Base-by-base conservation (phyloP, 2,888 invertebrate genomes). In the Ophonus ardosiacus region DNA sequence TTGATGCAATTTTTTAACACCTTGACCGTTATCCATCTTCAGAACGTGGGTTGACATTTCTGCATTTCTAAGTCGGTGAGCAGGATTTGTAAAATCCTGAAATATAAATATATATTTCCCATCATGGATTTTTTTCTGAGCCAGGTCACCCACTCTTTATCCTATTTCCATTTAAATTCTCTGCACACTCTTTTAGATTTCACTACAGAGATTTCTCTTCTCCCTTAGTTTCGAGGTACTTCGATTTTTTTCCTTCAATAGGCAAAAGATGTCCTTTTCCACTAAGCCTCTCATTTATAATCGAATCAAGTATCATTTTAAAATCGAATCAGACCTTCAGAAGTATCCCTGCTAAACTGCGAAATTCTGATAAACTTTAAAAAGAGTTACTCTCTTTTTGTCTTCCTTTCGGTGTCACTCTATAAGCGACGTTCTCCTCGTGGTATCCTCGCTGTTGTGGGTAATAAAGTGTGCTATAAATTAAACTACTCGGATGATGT, bases 31-130 rank as follows among this genome's bases (percentile, higher is more conserved):
- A 17, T 59, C 15, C 17, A 59, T 59, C 15, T 59, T 0, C 10
- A 2, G 40, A 13, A 74, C 40, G 74, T 74, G 38, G 31, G 59
- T 24, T 57, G 59, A 78, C 78, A 59, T 78, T 8, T 31, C 59
- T 31, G 57, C 8, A 78, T 51, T 15, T 40, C 18, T 1, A 43
- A 57, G 43, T 40, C 18, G 43, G 63, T n/a, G 65, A 63, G 63
- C 51, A 43, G 61, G 51, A 84, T 84, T 65, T 31, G 63, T 24
- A 57, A 71, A 85, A 85, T 80, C 80, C 85, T 80, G 68, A 71
- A 85, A 85, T 85, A 85, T 85, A 80, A 85, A 85, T 85, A 80
- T 85, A 85, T 85, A 85, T 85, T 80, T 80, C 68, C 71, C 76
- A 76, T 68, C 85, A 79, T 40, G 43, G 15, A 80, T 80, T 85